phyloP scores from a whole-genome alignment of 1,140 invertebrate genomes.

The Ganaspis sp. region DNA sequence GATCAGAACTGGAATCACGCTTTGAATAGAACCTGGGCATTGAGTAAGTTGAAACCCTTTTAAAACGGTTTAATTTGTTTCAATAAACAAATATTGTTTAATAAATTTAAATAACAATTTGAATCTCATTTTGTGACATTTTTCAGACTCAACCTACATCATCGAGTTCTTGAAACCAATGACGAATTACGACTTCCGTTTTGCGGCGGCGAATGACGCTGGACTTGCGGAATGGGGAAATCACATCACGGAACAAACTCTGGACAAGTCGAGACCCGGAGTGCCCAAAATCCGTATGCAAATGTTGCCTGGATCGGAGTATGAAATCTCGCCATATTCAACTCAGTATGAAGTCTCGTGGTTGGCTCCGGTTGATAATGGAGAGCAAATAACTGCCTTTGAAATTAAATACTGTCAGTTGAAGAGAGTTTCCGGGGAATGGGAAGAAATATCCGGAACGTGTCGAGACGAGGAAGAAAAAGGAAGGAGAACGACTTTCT shows the following conservation, averaged over 20 bases:
- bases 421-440: conserved; percentile 79
- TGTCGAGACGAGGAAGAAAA: conserved; percentile 78
- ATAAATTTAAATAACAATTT: no score
- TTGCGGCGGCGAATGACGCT: conserved; percentile 89
- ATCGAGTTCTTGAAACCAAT: conserved; percentile 88
- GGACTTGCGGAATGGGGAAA: conserved; percentile 85
- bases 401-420: conserved; percentile 86
- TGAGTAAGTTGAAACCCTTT: conserved; percentile 72
- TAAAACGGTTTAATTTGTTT: neutral
- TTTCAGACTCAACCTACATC: conserved; percentile 77
- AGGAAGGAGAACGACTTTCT: conserved; percentile 80
- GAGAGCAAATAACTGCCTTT: conserved; percentile 90
- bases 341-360: conserved; percentile 89
- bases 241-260: conserved; percentile 77
- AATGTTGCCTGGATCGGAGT: conserved; percentile 50
- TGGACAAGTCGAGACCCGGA: conserved; percentile 77
- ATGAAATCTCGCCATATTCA: conserved; percentile 79
- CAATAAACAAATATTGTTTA: conserved; percentile 31
- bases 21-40: conserved; percentile 85
- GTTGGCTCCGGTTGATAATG: conserved; percentile 90
- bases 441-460: conserved; percentile 78
- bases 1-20: conserved; percentile 81
- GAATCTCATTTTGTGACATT: neutral
- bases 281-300: conserved; percentile 75
- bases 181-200: conserved; percentile 89